Conservation (phyloP, 2,888 invertebrate genomes). For the Drosophila tripunctata region DNA sequence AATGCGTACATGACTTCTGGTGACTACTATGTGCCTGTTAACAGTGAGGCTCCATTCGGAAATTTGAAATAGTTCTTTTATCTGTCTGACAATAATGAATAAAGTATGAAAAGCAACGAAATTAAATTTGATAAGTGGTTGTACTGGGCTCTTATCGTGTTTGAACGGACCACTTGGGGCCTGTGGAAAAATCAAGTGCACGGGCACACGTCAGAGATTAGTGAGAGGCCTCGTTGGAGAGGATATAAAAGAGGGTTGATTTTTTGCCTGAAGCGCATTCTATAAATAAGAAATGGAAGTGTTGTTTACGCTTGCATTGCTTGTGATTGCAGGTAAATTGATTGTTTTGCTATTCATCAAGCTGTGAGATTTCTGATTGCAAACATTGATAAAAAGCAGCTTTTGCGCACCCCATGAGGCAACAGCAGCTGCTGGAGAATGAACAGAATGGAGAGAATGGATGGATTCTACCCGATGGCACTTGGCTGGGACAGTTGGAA, state of each 20-base stretch:
- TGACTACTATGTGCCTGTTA: conserved; percentile 81
- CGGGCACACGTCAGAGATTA: conserved; percentile 46
- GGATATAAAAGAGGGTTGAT: neutral
- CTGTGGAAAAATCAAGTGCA: conserved; percentile 12
- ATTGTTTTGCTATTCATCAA: conserved; percentile 13
- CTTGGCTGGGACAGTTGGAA: neutral
- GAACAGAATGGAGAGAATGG: conserved; percentile 17
- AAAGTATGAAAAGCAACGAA: neutral
- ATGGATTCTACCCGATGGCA: conserved; percentile 34
- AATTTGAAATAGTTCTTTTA: conserved; percentile 45
- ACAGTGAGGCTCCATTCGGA: conserved; percentile 76
- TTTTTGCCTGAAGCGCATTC: neutral
- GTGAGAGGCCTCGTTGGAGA: neutral
- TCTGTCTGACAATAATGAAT: conserved; percentile 11
- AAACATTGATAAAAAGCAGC: conserved; percentile 3
- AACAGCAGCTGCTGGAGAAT: too few relatives aligned
- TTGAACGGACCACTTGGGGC: conserved; percentile 32
- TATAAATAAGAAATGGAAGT: conserved; percentile 17
- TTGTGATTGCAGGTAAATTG: conserved; percentile 15
- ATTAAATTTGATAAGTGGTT: conserved; percentile 3
- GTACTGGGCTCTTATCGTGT: neutral
- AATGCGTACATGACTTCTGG: conserved; percentile 75
- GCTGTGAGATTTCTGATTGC: conserved; percentile 13
- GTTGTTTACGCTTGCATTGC: conserved; percentile 22
- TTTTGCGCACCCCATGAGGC: neutral